A percentile compares a stretch with the other conserved stretches of the same genome.
phyloP scores from a whole-genome alignment of 2,113 vertebrate species.

The Dicentrarchus labrax region DNA sequence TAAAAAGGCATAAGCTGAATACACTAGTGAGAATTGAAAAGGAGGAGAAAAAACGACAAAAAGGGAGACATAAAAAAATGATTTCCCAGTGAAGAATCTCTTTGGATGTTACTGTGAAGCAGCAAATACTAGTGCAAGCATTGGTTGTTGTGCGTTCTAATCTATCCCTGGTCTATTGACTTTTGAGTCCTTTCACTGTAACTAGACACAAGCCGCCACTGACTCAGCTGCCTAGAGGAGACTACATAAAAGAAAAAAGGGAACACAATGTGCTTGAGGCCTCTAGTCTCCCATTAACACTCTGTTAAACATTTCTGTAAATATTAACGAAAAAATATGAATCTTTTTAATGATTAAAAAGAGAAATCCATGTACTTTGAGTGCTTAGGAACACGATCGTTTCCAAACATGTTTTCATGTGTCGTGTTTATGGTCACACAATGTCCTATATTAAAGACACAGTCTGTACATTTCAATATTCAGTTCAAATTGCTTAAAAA shows the following conservation, averaged over 20 bases:
- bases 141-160: neutral
- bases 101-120: neutral
- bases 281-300: slow-evolving; percentile 51
- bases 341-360: slow-evolving; percentile 43
- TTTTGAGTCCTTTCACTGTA: slow-evolving; percentile 34
- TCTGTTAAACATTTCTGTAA: slow-evolving; percentile 36
- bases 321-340: slow-evolving; percentile 52
- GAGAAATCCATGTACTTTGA: slow-evolving; percentile 8
- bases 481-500: neutral
- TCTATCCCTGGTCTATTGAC: slow-evolving; percentile 12
- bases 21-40: neutral
- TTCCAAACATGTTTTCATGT: slow-evolving; percentile 18
- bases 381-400: neutral
- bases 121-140: neutral
- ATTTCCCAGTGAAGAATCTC: neutral
- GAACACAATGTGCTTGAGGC: slow-evolving; percentile 45
- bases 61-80: neutral
- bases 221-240: slow-evolving; percentile 34
- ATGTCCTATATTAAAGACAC: neutral
- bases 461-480: neutral
- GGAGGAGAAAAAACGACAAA: neutral
- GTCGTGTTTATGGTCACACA: neutral
- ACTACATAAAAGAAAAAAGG: slow-evolving; percentile 12
- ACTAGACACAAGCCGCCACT: slow-evolving; percentile 28
- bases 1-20: slow-evolving; percentile 1